Base-by-base conservation (phyloP, 2,797 vertebrate species). In the Phyllotis vaccarum region DNA sequence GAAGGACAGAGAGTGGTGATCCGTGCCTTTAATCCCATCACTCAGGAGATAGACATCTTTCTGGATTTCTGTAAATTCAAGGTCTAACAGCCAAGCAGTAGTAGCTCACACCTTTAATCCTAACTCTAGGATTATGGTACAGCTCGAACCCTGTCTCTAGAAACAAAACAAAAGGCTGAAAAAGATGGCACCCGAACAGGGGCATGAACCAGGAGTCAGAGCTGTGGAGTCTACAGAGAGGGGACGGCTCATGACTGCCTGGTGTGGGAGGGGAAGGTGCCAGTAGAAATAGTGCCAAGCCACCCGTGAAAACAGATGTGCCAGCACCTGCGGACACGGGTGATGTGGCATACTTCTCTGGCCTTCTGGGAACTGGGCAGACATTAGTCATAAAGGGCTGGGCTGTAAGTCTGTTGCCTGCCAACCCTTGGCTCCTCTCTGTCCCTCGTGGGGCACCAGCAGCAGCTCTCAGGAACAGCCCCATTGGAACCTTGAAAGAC, bases 211-310 rank as follows among this genome's bases (percentile, higher is more conserved):
- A 31, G 21, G 13, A 86, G 89, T 85, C 62, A 68, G 66, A 40
- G 37, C 17, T 93, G 11, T 3, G 40, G 74, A 17, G 17, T 27
- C 6, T 49, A 5, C 19, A 54, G 49, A 27, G 10, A 70, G n/a
- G 22, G 31, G 34, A 34, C 0, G 2, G 27, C 12, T 49, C 70
- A 29, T 3, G 16, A 14, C 5, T 19, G 0, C 58, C 0, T 1
- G 8, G 19, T 0, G 1, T 27, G 68, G 34, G 0, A 17, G 22
- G 40, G 24, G 34, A 70, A 27, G 43, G 27, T 29, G 4, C 40
- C 40, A 34, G 14, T 2, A 24, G 8, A n/a, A 46, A 40, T 4
- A 3, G n/a, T 2, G 0, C 34, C 46, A 31, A 31, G 17, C 17
- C 60, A 7, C 11, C 6, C 0, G 29, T 1, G 1, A n/a, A 49